Evolutionary conservation across 2,888 invertebrate genomes (phyloP), one percentile per base, ranked within the genome.

Genomic region (Phymatocera aterrima): DNA sequence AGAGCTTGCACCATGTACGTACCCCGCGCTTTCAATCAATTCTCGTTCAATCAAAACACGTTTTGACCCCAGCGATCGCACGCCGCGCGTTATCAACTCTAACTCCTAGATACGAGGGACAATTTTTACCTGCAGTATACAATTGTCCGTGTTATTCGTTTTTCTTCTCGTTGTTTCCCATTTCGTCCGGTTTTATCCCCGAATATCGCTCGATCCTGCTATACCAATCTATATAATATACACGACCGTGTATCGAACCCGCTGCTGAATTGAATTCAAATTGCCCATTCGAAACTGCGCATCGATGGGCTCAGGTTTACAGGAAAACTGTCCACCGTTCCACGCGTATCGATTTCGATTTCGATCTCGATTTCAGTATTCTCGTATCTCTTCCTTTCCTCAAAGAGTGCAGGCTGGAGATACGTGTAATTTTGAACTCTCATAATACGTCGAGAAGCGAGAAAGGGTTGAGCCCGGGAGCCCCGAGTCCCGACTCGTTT

Each of bases 11-110:
- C n/a, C n/a, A n/a, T n/a, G n/a, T n/a, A n/a, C n/a, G n/a, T n/a
- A n/a, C n/a, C n/a, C 72, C 34, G 31, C 72, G 34, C 51, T 72
- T 72, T 72, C 72, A 72, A 72, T 72, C 72, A 72, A 72, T 72
- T 72, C 51, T 72, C 51, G 51, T 72, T 72, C 72, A 72, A 72
- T 72, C 72, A 72, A 72, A 72, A 72, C 68, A 72, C 72, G 18
- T 51, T 48, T 72, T 72, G 34, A 51, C 31, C 48, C 72, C 72
- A 15, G 34, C 68, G 68, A 28, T 31, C 24, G n/a, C 4, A 40
- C 8, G 8, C 40, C 57, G 37, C 43, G 21, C 68, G 46, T 46
- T 68, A 28, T 68, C 68, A 43, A 68, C 68, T 24, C n/a, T n/a
- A n/a, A n/a, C n/a, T 68, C 46, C 28, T 43, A 12, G 21, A 6